Conservation (phyloP, 2,113 vertebrate genomes). For the Grallaria varia region DNA sequence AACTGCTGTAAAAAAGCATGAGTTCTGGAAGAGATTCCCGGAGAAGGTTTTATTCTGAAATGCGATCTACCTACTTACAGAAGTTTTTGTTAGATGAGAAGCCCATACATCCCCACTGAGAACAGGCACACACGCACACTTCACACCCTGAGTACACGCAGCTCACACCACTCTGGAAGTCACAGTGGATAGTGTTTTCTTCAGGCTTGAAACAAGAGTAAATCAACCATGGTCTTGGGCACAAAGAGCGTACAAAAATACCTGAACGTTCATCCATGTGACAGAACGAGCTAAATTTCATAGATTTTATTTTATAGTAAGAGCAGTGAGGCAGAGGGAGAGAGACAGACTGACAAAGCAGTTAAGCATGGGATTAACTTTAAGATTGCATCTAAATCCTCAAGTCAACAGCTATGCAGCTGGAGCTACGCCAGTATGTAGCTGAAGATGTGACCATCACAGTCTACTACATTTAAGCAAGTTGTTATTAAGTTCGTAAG, state of each 20-base stretch:
- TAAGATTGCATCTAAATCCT: slow-evolving; percentile 10
- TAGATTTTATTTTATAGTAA: not conserved
- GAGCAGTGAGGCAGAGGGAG: not conserved
- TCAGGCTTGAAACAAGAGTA: not conserved
- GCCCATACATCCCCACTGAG: not conserved
- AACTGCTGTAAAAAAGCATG: not conserved
- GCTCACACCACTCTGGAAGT: not conserved
- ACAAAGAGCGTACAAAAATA: not conserved
- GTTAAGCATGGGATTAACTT: slow-evolving; percentile 18
- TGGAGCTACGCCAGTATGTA: not conserved
- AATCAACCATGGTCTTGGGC: not conserved
- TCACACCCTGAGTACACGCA: not conserved
- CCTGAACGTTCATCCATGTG: not conserved
- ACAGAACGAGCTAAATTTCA: not conserved
- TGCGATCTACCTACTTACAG: not conserved
- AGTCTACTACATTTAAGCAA: not conserved
- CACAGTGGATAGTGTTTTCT: not conserved
- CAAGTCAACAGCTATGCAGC: not conserved
- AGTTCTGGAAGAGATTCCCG: not conserved
- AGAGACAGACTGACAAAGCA: not conserved
- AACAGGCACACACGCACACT: not conserved
- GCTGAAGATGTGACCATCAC: not conserved
- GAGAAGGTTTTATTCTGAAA: not conserved
- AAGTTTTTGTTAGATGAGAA: not conserved
- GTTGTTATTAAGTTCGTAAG: not conserved